Conservation (phyloP, 2,113 vertebrate species). For the Stegastes partitus region DNA sequence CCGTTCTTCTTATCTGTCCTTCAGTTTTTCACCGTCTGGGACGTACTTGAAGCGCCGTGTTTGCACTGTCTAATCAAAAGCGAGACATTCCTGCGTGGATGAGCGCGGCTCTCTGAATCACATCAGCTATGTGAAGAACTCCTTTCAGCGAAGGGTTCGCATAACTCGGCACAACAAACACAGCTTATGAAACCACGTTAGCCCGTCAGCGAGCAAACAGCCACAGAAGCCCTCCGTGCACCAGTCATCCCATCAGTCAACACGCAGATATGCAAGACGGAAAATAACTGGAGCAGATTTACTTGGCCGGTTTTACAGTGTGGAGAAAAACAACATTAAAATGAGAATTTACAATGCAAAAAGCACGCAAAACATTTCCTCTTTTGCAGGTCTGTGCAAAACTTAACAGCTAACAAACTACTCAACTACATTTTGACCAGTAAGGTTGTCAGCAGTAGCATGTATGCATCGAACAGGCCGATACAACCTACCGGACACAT, state of each 20-base stretch:
- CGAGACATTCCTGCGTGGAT: constrained; percentile 47
- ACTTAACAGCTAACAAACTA: no score
- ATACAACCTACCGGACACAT: no score
- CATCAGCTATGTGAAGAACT: constrained; percentile 57
- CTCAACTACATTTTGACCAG: no score
- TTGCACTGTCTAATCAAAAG: constrained; percentile 11
- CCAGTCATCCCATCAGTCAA: not conserved
- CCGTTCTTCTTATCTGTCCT: not conserved
- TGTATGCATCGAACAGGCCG: no score
- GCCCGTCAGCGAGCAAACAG: constrained; percentile 6
- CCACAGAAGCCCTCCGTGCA: not conserved
- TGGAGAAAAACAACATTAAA: no score
- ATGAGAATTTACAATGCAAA: no score
- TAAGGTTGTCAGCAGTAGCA: no score
- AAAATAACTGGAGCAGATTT: not conserved
- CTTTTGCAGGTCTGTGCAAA: no score
- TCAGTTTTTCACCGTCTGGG: not conserved
- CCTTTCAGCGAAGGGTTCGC: constrained; percentile 32
- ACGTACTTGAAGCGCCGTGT: not conserved
- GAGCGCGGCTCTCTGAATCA: constrained; percentile 29
- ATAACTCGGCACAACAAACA: constrained; percentile 30
- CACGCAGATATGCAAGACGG: not conserved
- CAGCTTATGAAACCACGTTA: constrained; percentile 39
- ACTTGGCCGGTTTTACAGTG: no score
- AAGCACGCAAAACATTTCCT: no score